Evolutionary conservation across 2,888 invertebrate species (phyloP).

Genomic region (Stramonita haemastoma): DNA sequence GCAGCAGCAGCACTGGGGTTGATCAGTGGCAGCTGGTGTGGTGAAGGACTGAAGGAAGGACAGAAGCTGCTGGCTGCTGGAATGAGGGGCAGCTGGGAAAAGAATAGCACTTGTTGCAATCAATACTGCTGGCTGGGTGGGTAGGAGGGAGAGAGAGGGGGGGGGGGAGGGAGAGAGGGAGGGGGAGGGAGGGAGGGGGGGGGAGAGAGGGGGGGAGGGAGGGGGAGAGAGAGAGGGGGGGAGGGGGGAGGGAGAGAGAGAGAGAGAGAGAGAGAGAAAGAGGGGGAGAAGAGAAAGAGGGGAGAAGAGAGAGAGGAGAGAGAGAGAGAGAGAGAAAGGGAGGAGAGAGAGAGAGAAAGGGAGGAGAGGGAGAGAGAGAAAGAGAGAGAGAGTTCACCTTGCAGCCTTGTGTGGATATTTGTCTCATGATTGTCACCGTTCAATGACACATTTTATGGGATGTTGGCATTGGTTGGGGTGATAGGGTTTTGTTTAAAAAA

Average conservation of each 20-base stretch:
- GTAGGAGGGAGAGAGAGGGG: neutral
- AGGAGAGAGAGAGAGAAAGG: neutral
- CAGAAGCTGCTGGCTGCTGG: no score
- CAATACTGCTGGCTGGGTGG: neutral
- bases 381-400: neutral
- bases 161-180: neutral
- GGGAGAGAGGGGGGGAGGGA: neutral
- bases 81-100: neutral
- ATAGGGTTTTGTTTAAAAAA: no score
- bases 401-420: neutral
- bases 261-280: neutral
- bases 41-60: no score
- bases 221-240: neutral
- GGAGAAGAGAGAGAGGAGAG: neutral
- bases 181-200: no score
- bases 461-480: neutral
- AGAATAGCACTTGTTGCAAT: neutral
- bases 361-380: neutral
- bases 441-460: neutral
- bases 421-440: neutral
- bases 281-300: neutral
- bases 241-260: neutral
- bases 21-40: neutral
- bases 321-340: neutral
- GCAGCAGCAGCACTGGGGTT: neutral